Evolutionary conservation across 1,140 invertebrate genomes (phyloP), one percentile per base, ranked within the genome.

Genomic region (Geopemphigus sp.): DNA sequence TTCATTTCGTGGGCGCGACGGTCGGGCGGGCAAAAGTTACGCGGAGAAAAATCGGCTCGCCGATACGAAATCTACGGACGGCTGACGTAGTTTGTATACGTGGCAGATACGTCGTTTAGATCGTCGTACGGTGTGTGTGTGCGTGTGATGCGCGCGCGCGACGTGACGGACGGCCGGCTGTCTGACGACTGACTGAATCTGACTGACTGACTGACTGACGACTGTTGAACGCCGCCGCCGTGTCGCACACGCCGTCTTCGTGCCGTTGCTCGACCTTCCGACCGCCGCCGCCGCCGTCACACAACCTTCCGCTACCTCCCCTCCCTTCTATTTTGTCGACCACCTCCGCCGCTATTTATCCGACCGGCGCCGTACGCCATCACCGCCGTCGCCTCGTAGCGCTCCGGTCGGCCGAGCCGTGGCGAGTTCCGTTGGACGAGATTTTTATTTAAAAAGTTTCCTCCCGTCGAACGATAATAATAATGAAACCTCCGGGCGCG

Each of bases 191-290:
- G 47, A 50, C 32, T 50, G 47, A n/a, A n/a, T n/a, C n/a, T n/a
- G n/a, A n/a, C n/a, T n/a, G 73, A 59, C 73, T 59, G 54, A 59
- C 54, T 19, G 29, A 45, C 32, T 47, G 39, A 14, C 66, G 39
- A 50, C 73, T 59, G 73, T 76, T 76, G 73, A 59, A 76, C 73
- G 73, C 54, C 73, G 73, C 29, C 54, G 54, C 53, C 54, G 72
- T 74, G 72, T n/a, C 64, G 15, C 53, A 19, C 15, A 19, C 53
- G 61, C 61, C 29, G 61, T 64, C 50, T 53, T 39, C 29, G 29
- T 8, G 29, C 14, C 32, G 39, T 39, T 39, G 64, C 64, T n/a
- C n/a, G 64, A 68, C 45, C 64, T 47, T 68, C 39, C 64, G 39
- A 2, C 6, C 29, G 1, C 17, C 29, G 1, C 29, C 39, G 5